phyloP scores from a whole-genome alignment of 2,113 vertebrate genomes.

The Channa maculata region DNA sequence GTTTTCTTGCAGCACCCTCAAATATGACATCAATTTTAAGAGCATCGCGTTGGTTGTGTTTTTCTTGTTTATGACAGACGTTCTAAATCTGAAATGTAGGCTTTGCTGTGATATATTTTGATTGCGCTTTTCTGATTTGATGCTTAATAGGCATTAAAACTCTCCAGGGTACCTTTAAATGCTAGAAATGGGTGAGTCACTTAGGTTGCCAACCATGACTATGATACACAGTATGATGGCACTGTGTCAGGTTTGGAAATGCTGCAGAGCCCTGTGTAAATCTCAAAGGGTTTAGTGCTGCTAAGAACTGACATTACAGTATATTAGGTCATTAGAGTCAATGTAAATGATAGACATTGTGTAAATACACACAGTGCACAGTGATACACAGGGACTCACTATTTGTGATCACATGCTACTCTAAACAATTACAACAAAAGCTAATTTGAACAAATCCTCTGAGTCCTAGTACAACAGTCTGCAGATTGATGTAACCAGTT shows the following conservation, averaged over 20 bases:
- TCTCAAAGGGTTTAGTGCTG: neutral
- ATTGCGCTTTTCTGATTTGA: neutral
- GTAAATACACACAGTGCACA: neutral
- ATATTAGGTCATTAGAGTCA: neutral
- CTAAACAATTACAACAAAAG: neutral
- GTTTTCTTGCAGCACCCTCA: neutral
- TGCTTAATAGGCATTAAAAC: neutral
- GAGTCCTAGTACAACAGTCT: slow-evolving; percentile 3
- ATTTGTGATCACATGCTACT: neutral
- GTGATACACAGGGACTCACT: neutral
- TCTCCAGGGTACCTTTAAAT: neutral
- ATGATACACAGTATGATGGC: neutral
- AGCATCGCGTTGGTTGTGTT: neutral
- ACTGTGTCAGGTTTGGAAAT: neutral
- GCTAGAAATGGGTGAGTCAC: neutral
- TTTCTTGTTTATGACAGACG: slow-evolving; percentile 1
- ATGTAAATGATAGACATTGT: slow-evolving; percentile 6
- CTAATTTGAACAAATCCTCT: slow-evolving; percentile 1
- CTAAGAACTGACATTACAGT: neutral
- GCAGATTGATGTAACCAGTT: slow-evolving; percentile 40
- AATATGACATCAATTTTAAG: too few species aligned
- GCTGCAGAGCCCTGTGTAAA: neutral
- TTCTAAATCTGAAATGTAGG: neutral
- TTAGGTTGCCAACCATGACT: neutral
- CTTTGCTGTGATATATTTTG: neutral